These are phyloP conservation scores for Aegotheles bennettii DNA, from an alignment of 2,113 vertebrate species.

Conservation along the genomic window DNA sequence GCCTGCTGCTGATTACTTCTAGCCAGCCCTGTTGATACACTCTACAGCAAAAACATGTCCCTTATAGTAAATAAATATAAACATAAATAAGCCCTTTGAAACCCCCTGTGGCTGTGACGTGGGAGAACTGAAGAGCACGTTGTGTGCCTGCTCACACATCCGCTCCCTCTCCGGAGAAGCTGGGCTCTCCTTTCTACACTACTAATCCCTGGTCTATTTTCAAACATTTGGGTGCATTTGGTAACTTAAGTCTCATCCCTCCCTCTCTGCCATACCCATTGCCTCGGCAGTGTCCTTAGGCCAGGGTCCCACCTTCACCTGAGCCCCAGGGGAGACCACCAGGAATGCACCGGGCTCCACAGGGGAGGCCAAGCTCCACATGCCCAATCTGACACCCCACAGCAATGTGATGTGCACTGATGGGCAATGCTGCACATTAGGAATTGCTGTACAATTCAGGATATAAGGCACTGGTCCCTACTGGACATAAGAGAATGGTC, in stretches of 20 bases:
- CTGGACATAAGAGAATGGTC: no score
- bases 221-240: neutral
- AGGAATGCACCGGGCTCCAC: neutral
- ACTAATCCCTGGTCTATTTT: neutral
- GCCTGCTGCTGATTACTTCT: neutral
- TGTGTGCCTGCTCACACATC: neutral
- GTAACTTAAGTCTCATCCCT: neutral
- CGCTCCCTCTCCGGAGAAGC: neutral
- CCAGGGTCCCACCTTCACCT: neutral
- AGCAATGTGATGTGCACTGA: accelerated
- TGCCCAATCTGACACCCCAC: neutral
- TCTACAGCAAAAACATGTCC: neutral
- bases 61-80: neutral
- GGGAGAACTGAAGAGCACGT: neutral
- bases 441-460: neutral
- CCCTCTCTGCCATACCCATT: neutral
- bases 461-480: accelerated
- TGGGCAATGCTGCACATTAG: accelerated
- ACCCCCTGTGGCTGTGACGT: neutral
- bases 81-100: neutral
- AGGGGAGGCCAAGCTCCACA: accelerated
- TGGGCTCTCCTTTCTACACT: neutral
- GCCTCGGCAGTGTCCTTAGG: neutral
- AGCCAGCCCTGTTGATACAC: neutral
- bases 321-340: neutral